Base-by-base conservation (phyloP, 1,140 invertebrate species). In the Bicyclus anynana region DNA sequence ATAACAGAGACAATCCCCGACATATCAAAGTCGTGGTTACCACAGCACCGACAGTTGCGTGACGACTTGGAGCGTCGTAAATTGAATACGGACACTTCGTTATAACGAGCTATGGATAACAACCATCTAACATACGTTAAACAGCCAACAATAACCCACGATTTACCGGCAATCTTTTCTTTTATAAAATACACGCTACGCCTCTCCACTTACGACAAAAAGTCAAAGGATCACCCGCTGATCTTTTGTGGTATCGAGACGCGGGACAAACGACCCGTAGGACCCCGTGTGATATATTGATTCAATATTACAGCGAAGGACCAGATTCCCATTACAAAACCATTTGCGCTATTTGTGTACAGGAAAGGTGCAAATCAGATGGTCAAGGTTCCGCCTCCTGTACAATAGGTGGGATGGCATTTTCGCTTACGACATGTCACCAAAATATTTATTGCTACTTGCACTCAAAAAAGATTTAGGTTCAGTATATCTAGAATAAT, bases 121-220 rank as follows among this genome's bases (percentile, higher is more conserved):
- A 72, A 74, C 69, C 72, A 69, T 80, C 73, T 67, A 80, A 82
- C 72, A 67, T 50, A 78, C 67, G 79, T 81, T 78, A 85, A 84
- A 82, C 68, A 78, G 67, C 65, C 69, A 72, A 85, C 82, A 87
- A 87, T 83, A 75, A 74, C 67, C 74, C 29, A 74, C 78, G 69
- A 87, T 85, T 85, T 85, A 83, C 80, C 80, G 84, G 72, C 82
- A 85, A 87, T 85, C 80, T 87, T 78, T 82, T 85, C 77, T 83
- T 82, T 82, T 85, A 80, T 85, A 72, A 70, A 69, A 72, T 66
- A 80, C 74, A 79, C 73, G 76, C 67, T 76, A 85, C 82, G 80
- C 78, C 84, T 85, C 62, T 69, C 77, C 77, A 79, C 82, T 82
- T 77, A 77, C 71, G 66, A 82, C 78, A 87, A 85, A 85, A 84